Evolutionary conservation across 53 echinoderm and acorn worm species (phyloP).

Genomic region (Echinometra lucunter): DNA sequence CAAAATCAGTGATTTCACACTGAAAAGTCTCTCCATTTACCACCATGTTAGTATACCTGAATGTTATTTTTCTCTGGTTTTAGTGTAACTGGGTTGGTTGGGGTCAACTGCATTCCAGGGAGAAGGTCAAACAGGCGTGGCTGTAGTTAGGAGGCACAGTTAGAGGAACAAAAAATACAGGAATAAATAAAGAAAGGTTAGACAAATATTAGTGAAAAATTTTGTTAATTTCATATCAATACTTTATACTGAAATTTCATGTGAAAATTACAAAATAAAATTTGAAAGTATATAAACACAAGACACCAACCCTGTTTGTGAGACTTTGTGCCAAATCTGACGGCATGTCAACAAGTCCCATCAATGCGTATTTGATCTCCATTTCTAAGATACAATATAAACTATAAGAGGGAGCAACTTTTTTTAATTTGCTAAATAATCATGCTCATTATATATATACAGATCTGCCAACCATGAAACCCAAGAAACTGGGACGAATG

Average conservation of each 20-base stretch:
- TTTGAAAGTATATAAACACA: not conserved
- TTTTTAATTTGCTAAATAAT: too few species aligned
- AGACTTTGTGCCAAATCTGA: not conserved
- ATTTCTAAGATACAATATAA: too few species aligned
- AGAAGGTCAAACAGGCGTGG: conserved; percentile 94
- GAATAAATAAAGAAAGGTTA: not conserved
- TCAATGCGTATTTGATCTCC: too few species aligned
- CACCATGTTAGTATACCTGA: conserved; percentile 88
- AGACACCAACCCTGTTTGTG: not conserved
- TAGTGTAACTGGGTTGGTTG: conserved; percentile 96
- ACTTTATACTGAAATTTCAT: not conserved
- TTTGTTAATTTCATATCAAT: not conserved
- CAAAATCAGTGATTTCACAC: not conserved
- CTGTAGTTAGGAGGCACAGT: conserved; percentile 75
- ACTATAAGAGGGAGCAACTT: too few species aligned
- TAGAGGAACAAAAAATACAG: conserved; percentile 48
- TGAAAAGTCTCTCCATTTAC: too few species aligned
- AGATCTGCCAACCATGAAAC: too few species aligned
- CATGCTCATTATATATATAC: too few species aligned
- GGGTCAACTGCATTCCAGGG: conserved; percentile 99
- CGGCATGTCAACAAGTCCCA: too few species aligned
- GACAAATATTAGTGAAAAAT: not conserved
- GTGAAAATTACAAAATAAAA: not conserved
- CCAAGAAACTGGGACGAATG: too few species aligned
- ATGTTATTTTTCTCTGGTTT: conserved; percentile 92